Base-by-base conservation (phyloP, 2,888 invertebrate genomes). In the Cybosia mesomella region DNA sequence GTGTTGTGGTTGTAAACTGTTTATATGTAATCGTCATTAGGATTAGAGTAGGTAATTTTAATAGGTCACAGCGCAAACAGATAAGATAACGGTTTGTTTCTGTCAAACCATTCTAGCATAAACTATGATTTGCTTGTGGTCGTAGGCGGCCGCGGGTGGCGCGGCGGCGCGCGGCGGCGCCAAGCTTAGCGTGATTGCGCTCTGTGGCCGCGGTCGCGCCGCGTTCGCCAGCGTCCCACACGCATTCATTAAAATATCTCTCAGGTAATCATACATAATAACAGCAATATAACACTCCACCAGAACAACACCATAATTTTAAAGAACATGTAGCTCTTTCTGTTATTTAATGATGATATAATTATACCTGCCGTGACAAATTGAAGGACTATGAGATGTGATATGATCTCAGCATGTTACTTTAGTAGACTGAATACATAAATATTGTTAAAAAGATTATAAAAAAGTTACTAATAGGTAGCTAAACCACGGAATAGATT, bases 91-190 rank as follows among this genome's bases (percentile, higher is more conserved):
- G 75, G 80, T 80, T 75, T 58, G 69, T 69, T 73, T 72, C 67
- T 73, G 67, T 63, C 73, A 67, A 64, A 66, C 73, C 71, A 71
- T 70, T 77, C 70, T 74, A 75, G 69, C 79, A 79, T 80, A 79
- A 79, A 76, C 76, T 80, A 77, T 77, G 80, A 79, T 79, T 81
- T 80, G 76, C 71, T 66, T 63, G n/a, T n/a, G 63, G 69, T 72
- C 70, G 80, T 81, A 77, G 81, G 80, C 80, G 80, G 80, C 78
- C 11, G 28, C 24, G 34, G 58, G 34, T 22, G 58, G 18, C n/a
- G 28, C 32, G n/a, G n/a, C n/a, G n/a, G n/a, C n/a, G n/a, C n/a
- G n/a, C n/a, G n/a, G 34, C 36, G 58, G 18, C n/a, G 28, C 32
- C 10, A 18, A 18, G 80, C 78, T 64, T 70, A 75, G 68, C 80